Evolutionary conservation across 1,140 invertebrate species (phyloP).

Genomic region (Meloidogyne exigua): DNA sequence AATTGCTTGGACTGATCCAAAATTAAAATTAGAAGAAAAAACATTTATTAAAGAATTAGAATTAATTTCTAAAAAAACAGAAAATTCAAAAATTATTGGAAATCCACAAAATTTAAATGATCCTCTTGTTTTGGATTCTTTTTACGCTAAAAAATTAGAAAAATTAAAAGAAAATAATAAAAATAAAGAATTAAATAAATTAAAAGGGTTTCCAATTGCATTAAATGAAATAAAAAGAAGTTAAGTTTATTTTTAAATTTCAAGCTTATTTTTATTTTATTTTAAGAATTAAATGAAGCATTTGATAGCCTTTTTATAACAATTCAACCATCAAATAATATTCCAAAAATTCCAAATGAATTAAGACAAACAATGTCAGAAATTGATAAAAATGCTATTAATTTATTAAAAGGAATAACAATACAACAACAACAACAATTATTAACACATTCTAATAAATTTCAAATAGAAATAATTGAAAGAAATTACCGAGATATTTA

Average conservation of each 20-base stretch:
- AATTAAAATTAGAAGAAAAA: not conserved
- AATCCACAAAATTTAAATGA: not conserved
- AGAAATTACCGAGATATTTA: not conserved
- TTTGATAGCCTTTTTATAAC: not conserved
- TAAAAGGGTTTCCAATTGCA: not conserved
- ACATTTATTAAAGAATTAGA: not conserved
- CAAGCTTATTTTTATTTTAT: not conserved
- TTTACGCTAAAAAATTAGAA: not conserved
- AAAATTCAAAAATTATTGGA: not conserved
- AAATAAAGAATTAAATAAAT: not conserved
- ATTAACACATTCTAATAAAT: not conserved
- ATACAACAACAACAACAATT: not conserved
- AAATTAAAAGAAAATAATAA: not conserved
- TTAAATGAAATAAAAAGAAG: not conserved
- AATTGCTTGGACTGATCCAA: not conserved
- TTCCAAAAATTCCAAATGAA: slow-evolving; percentile 2
- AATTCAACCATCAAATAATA: not conserved
- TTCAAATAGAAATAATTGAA: not conserved
- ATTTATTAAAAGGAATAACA: not conserved
- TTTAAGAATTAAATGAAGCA: slow-evolving; percentile 1
- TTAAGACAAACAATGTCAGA: not conserved
- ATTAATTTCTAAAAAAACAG: not conserved
- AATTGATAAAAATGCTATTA: not conserved
- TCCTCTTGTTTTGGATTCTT: not conserved
- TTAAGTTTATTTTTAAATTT: not conserved